Percentiles rank a stretch among this genome's conserved stretches.
These are phyloP conservation scores for Darevskia mixta DNA, from an alignment of 2,797 vertebrate genomes.

Conservation along the genomic window DNA sequence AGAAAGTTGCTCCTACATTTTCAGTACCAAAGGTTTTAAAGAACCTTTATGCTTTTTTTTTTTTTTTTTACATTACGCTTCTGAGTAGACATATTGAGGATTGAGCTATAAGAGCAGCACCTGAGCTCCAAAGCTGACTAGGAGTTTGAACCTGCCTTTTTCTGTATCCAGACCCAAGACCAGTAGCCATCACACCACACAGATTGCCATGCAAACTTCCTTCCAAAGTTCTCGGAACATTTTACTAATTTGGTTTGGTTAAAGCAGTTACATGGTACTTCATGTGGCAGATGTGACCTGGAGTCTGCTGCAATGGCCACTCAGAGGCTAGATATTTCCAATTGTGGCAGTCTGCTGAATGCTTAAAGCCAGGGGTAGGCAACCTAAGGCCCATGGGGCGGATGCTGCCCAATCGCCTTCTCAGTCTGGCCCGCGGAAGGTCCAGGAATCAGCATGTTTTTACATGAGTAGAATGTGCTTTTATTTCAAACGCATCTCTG, in stretches of 20 bases:
- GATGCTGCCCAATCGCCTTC: no score
- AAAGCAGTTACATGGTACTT: no score
- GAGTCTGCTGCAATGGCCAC: neutral
- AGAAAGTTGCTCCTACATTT: neutral
- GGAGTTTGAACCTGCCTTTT: neutral
- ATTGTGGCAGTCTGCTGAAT: fast-evolving
- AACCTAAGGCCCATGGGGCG: no score
- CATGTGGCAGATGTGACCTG: neutral
- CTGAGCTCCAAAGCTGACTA: neutral
- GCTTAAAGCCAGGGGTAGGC: no score
- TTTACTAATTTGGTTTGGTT: neutral
- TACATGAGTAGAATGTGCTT: no score
- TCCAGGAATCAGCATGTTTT: no score
- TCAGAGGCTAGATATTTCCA: neutral
- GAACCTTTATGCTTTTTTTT: neutral
- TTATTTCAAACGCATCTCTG: no score
- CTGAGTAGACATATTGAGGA: neutral
- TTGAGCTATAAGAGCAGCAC: neutral
- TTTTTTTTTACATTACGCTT: neutral
- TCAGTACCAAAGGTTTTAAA: neutral
- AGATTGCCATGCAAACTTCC: neutral
- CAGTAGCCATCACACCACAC: neutral
- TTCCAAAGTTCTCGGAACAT: neutral
- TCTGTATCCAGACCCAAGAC: neutral
- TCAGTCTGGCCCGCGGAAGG: no score